These are phyloP conservation scores for Lamellibrachia satsuma DNA, from an alignment of 2,888 invertebrate species.

Conservation along the genomic window DNA sequence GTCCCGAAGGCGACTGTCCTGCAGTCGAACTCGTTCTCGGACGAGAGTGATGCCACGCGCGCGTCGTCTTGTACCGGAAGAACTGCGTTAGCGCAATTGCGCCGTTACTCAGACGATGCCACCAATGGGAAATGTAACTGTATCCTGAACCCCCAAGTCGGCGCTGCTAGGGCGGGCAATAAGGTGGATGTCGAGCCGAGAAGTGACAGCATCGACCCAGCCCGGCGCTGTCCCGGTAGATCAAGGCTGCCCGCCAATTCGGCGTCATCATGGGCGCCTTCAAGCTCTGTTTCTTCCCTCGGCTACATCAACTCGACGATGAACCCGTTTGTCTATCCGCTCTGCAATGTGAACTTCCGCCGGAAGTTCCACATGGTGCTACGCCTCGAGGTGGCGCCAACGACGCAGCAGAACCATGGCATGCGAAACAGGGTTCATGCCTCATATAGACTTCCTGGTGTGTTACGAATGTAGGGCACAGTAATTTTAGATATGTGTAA, in stretches of 20 bases:
- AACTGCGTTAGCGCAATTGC: background rate
- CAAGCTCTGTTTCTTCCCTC: too few species aligned
- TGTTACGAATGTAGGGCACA: too few species aligned
- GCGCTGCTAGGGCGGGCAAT: constrained; percentile 33
- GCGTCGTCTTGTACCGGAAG: background rate
- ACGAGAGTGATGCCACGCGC: constrained; percentile 41
- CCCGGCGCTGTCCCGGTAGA: too few species aligned
- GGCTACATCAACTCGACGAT: constrained; percentile 69
- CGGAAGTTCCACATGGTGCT: too few species aligned
- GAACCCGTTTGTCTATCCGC: constrained; percentile 69
- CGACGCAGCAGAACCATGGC: too few species aligned
- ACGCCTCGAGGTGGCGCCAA: too few species aligned
- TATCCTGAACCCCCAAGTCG: too few species aligned
- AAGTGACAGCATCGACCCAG: constrained; percentile 30
- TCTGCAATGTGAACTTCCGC: constrained; percentile 68
- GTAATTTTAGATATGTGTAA: too few species aligned
- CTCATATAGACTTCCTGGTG: too few species aligned
- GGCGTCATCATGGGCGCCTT: too few species aligned
- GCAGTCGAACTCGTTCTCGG: constrained; percentile 22
- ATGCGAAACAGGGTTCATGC: too few species aligned
- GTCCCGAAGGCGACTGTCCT: background rate
- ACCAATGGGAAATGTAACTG: too few species aligned
- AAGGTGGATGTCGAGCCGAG: constrained; percentile 54
- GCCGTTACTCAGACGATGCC: background rate
- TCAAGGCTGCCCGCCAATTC: constrained; percentile 70